phyloP scores from a whole-genome alignment of 2,113 vertebrate genomes.

The Tor tambroides region DNA sequence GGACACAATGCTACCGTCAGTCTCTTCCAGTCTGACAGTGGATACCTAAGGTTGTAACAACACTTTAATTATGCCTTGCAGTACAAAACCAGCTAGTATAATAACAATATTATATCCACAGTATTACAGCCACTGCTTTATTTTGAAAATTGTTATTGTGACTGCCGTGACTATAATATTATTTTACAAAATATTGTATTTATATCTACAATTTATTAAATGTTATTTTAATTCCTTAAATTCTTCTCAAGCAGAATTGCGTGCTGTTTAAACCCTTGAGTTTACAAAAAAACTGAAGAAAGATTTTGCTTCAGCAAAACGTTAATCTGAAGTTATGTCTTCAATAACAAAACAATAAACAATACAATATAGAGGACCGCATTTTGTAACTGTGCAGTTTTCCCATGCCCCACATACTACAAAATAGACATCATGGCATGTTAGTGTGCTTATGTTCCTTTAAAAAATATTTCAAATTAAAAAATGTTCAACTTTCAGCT shows the following conservation, averaged over 20 bases:
- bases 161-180: neutral
- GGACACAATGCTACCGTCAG: constrained; percentile 11
- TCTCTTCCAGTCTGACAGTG: neutral
- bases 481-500: no score
- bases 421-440: neutral
- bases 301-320: neutral
- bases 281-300: neutral
- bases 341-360: neutral
- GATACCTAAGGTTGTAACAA: neutral
- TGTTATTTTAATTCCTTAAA: neutral
- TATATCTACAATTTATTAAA: neutral
- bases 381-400: neutral
- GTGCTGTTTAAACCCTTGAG: neutral
- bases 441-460: neutral
- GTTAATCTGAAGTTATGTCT: neutral
- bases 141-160: neutral
- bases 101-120: neutral
- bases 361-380: neutral
- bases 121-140: neutral
- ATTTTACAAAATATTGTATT: neutral
- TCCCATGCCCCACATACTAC: neutral
- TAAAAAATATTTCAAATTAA: neutral
- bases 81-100: neutral
- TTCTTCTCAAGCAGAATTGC: neutral
- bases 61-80: neutral